phyloP scores from a whole-genome alignment of 1,140 invertebrate species.

The Zeugodacus cucurbitae region DNA sequence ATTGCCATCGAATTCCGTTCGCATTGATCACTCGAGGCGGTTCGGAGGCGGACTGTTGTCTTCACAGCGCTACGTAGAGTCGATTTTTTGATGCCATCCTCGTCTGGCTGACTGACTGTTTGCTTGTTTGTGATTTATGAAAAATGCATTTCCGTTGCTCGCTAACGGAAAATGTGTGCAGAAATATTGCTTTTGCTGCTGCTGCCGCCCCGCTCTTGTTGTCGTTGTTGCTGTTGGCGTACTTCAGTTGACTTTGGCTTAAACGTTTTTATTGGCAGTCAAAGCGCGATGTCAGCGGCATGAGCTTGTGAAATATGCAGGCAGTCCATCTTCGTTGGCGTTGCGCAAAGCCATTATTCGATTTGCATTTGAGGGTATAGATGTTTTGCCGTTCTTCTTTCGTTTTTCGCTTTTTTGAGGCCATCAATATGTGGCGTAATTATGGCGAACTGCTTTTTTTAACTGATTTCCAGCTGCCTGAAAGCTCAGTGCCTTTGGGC shows the following conservation, averaged over 20 bases:
- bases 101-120: neutral
- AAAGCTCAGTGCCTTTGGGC: neutral
- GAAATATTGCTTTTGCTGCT: constrained; percentile 18
- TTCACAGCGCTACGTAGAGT: neutral
- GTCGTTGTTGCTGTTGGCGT: no score
- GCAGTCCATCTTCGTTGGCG: constrained; percentile 4
- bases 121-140: constrained; percentile 37
- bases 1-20: constrained; percentile 16
- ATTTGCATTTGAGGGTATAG: constrained; percentile 9
- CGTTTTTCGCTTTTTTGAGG: neutral
- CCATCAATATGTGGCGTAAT: neutral
- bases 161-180: neutral
- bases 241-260: constrained; percentile 7
- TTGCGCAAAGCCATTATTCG: neutral
- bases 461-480: neutral
- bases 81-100: neutral
- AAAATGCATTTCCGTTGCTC: constrained; percentile 26
- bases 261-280: constrained; percentile 28
- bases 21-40: constrained; percentile 9
- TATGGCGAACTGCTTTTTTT: neutral
- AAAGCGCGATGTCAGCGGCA: neutral
- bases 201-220: neutral
- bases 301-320: neutral
- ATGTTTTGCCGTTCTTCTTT: neutral
- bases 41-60: neutral